Evolutionary conservation across 2,888 invertebrate species (phyloP).

Genomic region (Hermodice carunculata): DNA sequence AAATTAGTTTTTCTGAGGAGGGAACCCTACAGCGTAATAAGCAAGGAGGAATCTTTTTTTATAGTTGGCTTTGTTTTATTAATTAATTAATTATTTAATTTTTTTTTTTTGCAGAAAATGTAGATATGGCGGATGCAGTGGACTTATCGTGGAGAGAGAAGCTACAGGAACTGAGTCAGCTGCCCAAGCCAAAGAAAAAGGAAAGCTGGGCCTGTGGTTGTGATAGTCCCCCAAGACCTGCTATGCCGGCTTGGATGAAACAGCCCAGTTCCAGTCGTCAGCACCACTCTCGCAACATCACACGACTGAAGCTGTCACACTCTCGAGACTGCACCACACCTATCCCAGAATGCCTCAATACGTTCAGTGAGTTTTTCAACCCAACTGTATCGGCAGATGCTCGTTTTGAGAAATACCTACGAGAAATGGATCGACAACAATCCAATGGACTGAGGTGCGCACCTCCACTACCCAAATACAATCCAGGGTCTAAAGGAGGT

Average conservation of each 20-base stretch:
- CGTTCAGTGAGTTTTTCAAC: constrained; percentile 30
- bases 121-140: constrained; percentile 11
- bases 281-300: too few species aligned
- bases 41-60: too few species aligned
- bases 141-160: constrained; percentile 27
- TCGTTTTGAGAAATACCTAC: constrained; percentile 27
- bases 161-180: constrained; percentile 2
- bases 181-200: constrained; percentile 11
- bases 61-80: background rate
- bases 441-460: too few species aligned
- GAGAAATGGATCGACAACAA: constrained; percentile 14
- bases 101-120: background rate
- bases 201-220: too few species aligned
- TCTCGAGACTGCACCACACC: too few species aligned
- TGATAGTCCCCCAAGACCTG: too few species aligned
- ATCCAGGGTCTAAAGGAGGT: constrained; percentile 1
- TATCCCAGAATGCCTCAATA: constrained; percentile 27
- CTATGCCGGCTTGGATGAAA: too few species aligned
- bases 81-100: background rate
- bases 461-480: too few species aligned
- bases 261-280: too few species aligned
- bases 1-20: too few species aligned
- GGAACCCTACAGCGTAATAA: too few species aligned
- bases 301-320: too few species aligned
- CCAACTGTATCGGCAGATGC: constrained; percentile 26